A percentile compares a stretch with the other conserved stretches of the same genome.
These are phyloP conservation scores for Latrodectus elegans DNA, from an alignment of 2,888 invertebrate species.

Conservation along the genomic window DNA sequence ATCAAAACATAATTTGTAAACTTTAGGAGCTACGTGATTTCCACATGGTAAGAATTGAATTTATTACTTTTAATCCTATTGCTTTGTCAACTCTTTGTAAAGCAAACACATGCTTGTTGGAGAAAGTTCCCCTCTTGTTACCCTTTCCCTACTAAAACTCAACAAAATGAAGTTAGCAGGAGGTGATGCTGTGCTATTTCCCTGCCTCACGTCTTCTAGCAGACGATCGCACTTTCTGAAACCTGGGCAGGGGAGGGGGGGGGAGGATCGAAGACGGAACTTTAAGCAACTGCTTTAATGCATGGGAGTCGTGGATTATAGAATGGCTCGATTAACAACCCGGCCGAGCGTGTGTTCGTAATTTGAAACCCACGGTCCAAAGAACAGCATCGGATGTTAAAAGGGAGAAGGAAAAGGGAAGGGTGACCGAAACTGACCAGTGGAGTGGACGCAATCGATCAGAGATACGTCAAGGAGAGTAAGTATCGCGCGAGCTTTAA, in stretches of 20 bases:
- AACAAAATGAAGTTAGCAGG: too few relatives aligned
- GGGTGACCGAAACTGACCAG: conserved; percentile 21
- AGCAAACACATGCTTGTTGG: too few relatives aligned
- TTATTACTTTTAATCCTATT: too few relatives aligned
- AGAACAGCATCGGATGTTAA: conserved; percentile 1
- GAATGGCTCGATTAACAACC: conserved; percentile 33
- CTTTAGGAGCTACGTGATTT: too few relatives aligned
- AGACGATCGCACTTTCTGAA: too few relatives aligned
- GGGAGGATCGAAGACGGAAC: not conserved
- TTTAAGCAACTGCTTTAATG: conserved; percentile 34
- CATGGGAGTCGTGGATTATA: conserved; percentile 34
- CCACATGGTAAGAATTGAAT: too few relatives aligned
- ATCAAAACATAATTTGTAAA: too few relatives aligned
- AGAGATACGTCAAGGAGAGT: conserved; percentile 28
- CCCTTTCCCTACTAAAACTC: too few relatives aligned
- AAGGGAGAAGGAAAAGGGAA: conserved; percentile 1
- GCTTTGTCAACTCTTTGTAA: too few relatives aligned
- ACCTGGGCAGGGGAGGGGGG: not conserved
- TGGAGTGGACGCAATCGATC: conserved; percentile 40
- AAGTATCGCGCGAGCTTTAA: conserved; percentile 4
- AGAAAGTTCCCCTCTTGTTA: too few relatives aligned
- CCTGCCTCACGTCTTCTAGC: too few relatives aligned
- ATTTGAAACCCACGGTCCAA: conserved; percentile 34
- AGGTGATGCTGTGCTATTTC: too few relatives aligned
- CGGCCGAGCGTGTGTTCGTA: conserved; percentile 39